Base-by-base conservation (phyloP, 2,888 invertebrate genomes). In the Sympetrum striolatum region DNA sequence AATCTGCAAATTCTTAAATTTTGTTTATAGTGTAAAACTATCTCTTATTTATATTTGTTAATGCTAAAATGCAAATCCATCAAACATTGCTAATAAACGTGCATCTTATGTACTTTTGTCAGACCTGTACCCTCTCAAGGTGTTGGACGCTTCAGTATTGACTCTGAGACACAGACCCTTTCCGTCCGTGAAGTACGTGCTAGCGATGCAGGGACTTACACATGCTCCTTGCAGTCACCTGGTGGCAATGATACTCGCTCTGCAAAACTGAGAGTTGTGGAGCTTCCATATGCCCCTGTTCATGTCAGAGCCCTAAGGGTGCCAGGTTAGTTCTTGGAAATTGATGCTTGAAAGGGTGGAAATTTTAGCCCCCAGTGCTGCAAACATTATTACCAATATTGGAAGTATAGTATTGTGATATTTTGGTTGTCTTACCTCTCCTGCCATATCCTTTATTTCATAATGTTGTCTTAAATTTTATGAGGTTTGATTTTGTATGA, bases 191-290 rank as follows among this genome's bases (percentile, higher is more conserved):
- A 98, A 39, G 98, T 98, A 90, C 95, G 98, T 91, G 98, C 98
- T 2, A 96, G 97, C 90, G 99, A 99, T 94, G 99, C 98, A 90
- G 99, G 99, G 90, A 96, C 96, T 91, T 99, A 99, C 94, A 97
- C 97, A 80, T 99, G 99, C 93, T 95, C 97, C 79, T 97, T 99
- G 79, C 96, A 96, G 92, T 98, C 98, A 90, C 96, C 97, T 31
- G 98, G 98, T 73, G 99, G 99, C 90, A 98, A 98, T 94, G 98
- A 99, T 94, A 98, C 98, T 37, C 96, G 98, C 82, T 96, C 96
- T 64, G 98, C 98, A 0, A 95, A 96, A 81, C 94, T 98, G 81
- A 96, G 96, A 93, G 98, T 99, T 92, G 98, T 99, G 92, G 99
- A 99, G 94, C 95, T 99, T 92, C 99, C 99, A 0, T 98, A 98